Evolutionary conservation across 1,140 invertebrate species (phyloP).

Genomic region (Drosophila repletoides): DNA sequence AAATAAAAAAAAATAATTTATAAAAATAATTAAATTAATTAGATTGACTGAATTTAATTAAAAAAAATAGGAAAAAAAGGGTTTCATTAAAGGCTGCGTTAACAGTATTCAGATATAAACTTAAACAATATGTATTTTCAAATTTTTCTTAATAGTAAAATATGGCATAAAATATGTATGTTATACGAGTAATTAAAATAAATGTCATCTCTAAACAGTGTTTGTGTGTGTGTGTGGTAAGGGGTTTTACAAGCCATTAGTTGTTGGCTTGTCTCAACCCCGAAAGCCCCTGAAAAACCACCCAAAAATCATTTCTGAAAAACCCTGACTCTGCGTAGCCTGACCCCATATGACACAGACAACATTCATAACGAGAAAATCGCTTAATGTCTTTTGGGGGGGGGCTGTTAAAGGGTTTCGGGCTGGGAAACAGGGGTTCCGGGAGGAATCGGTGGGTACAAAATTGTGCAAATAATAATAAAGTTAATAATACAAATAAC

Average conservation of each 20-base stretch:
- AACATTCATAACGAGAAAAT: slow-evolving; percentile 67
- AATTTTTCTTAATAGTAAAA: neutral
- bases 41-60: too few relatives aligned
- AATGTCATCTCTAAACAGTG: slow-evolving; percentile 20
- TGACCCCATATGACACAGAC: neutral
- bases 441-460: too few relatives aligned
- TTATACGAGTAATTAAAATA: too few relatives aligned
- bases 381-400: slow-evolving; percentile 64
- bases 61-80: too few relatives aligned
- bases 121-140: too few relatives aligned
- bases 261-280: slow-evolving; percentile 40
- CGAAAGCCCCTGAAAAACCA: too few relatives aligned
- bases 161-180: neutral
- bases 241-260: slow-evolving; percentile 75
- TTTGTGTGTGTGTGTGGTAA: slow-evolving; percentile 26
- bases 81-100: too few relatives aligned
- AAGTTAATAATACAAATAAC: slow-evolving; percentile 19
- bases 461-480: slow-evolving; percentile 59
- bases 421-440: neutral
- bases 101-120: too few relatives aligned
- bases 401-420: neutral
- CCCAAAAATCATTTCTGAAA: neutral
- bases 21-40: neutral
- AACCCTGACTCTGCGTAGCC: neutral
- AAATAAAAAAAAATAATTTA: neutral